A percentile compares a stretch with the other conserved stretches of the same genome.
These are phyloP conservation scores for Mycetomoellerius zeteki DNA, from an alignment of 1,140 invertebrate species.

Conservation along the genomic window DNA sequence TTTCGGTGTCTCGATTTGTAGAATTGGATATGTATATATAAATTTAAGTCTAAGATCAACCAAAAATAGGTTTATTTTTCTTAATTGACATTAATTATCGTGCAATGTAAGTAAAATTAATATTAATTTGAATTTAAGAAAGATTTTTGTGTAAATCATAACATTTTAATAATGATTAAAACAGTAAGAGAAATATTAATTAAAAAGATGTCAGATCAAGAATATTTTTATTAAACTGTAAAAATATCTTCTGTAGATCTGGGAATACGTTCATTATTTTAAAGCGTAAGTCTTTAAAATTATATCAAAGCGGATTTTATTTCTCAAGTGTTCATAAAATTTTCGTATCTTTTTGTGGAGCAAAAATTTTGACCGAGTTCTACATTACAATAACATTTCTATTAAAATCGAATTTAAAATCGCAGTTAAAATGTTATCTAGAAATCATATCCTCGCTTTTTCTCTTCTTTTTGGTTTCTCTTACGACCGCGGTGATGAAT, in stretches of 20 bases:
- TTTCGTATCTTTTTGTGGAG: neutral
- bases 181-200: neutral
- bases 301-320: neutral
- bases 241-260: neutral
- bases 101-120: neutral
- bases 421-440: neutral
- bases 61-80: no score
- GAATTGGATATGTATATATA: no score
- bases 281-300: neutral
- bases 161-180: neutral
- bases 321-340: neutral
- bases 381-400: neutral
- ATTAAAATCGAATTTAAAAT: neutral
- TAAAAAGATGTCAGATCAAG: neutral
- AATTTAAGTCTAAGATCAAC: no score
- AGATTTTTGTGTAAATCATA: neutral
- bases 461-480: neutral
- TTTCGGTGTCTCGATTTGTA: no score
- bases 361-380: neutral
- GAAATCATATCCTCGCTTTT: slow-evolving; percentile 43
- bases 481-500: neutral
- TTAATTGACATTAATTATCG: neutral
- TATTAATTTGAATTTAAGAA: neutral
- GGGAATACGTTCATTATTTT: neutral
- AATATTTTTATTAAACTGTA: neutral